A percentile compares a stretch with the other conserved stretches of the same genome.
phyloP scores from a whole-genome alignment of 1,140 invertebrate genomes.

The Parapsyche elsis region DNA sequence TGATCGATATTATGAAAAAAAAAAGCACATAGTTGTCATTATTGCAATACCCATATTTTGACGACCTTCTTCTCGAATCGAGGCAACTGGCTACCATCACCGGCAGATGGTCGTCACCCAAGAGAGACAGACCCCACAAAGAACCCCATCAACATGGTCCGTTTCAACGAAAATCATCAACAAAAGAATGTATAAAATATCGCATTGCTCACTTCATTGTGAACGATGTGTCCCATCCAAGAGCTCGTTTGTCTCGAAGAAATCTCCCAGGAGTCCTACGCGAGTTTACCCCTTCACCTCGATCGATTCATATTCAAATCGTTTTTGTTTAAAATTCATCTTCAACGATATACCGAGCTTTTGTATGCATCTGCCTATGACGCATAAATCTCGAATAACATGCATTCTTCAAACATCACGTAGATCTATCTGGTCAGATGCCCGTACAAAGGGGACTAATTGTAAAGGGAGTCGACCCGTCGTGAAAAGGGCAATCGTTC shows the following conservation, averaged over 20 bases:
- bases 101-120: not conserved
- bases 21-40: not conserved
- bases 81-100: not conserved
- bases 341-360: no score
- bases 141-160: not conserved
- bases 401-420: not conserved
- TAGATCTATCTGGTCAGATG: not conserved
- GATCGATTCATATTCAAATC: slow-evolving; percentile 45
- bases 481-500: not conserved
- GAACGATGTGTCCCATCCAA: no score
- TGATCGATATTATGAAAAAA: no score
- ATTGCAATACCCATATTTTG: not conserved
- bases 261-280: not conserved
- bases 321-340: no score
- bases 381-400: slow-evolving; percentile 11
- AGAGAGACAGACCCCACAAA: not conserved
- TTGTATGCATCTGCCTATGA: not conserved
- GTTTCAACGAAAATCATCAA: not conserved
- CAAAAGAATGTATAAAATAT: slow-evolving; percentile 30
- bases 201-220: slow-evolving; percentile 4
- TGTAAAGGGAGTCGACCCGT: not conserved
- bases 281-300: not conserved
- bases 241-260: not conserved
- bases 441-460: not conserved
- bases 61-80: not conserved